These are phyloP conservation scores for Varanus komodoensis DNA, from an alignment of 2,113 vertebrate genomes.

Conservation along the genomic window DNA sequence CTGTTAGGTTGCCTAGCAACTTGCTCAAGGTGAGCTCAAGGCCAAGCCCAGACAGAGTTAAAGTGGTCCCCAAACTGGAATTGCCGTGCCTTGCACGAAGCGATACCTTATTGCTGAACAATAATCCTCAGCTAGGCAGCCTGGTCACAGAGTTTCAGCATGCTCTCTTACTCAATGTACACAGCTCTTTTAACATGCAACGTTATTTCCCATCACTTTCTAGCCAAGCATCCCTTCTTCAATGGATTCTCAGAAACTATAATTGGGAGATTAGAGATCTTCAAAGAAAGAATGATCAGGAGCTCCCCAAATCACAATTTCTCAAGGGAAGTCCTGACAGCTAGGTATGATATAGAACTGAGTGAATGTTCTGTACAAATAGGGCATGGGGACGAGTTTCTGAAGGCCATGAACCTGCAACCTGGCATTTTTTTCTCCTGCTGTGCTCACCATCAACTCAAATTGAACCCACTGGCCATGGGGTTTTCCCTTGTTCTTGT, in stretches of 20 bases:
- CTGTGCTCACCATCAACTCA: background rate
- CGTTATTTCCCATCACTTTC: background rate
- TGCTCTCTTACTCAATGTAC: background rate
- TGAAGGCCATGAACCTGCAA: no score
- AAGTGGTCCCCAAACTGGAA: constrained; percentile 15
- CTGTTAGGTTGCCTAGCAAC: constrained; percentile 27
- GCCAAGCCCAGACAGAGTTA: constrained; percentile 3
- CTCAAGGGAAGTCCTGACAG: background rate
- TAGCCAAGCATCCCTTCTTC: no score
- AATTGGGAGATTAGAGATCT: background rate
- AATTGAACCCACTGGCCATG: background rate
- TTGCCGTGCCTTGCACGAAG: background rate
- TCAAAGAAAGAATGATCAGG: background rate
- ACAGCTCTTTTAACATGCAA: background rate
- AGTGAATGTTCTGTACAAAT: background rate
- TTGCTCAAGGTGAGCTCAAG: constrained; percentile 50
- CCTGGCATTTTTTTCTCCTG: no score
- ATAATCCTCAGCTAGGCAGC: background rate
- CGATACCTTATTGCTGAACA: background rate
- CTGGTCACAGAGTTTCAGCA: background rate
- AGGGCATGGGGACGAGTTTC: background rate
- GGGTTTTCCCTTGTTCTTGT: background rate
- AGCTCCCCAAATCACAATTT: background rate
- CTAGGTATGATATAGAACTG: background rate
- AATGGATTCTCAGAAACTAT: background rate